Evolutionary conservation across 2,113 vertebrate genomes (phyloP), one percentile per base, ranked within the genome.

Genomic region (Callocephalon fimbriatum): DNA sequence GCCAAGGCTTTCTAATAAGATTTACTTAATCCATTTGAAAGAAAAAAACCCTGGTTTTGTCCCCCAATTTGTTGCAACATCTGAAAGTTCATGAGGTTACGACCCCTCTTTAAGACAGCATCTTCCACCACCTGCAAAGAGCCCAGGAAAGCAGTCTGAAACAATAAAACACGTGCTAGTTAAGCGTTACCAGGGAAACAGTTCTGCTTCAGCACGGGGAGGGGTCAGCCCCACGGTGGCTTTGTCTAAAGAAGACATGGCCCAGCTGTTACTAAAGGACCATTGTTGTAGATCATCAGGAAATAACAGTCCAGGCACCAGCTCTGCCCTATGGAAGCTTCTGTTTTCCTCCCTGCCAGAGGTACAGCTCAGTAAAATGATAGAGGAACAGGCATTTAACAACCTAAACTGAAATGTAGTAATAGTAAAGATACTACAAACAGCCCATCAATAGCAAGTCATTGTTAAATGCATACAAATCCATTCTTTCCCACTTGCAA

Each of bases 151-250:
- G 98, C 98, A 98, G 97, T 72, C 94, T 97, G 97, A 98, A 98
- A 99, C 98, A 99, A 99, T 99, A 98, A 98, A 99, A 98, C 98
- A 98, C 98, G 98, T 99, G 99, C 98, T 99, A 95, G 96, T 98
- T 98, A 98, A 98, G 95, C 48, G 98, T 99, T 98, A 87, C 99
- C 98, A 98, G 94, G 99, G 99, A 97, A 99, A 99, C 98, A 10
- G 95, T 97, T 98, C 97, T 98, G 98, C 98, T 98, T 98, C 98
- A 95, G 98, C 98, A 98, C 90, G 95, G 97, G 95, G 97, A 97
- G 96, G 91, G 95, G 96, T 93, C 95, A 95, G 94, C 97, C 98
- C 97, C 95, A 97, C 94, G 54, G 93, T 93, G 98, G 97, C 98
- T 98, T 98, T 98, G 98, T 98, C 97, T 74, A 70, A 95, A 96